These are phyloP conservation scores for Calephelis virginiensis DNA, from an alignment of 1,140 invertebrate species.

Conservation along the genomic window DNA sequence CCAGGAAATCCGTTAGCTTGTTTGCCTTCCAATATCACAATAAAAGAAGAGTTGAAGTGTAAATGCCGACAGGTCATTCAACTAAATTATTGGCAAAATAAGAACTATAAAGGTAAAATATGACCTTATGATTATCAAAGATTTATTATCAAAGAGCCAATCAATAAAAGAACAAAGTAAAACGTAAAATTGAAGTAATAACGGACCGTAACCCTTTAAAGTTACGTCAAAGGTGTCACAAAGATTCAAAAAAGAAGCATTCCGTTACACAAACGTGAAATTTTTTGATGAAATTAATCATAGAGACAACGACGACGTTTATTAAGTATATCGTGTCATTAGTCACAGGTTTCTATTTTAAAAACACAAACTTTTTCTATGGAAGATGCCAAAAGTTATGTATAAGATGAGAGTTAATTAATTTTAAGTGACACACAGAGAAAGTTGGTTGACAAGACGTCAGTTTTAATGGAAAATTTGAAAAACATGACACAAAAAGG, in stretches of 20 bases:
- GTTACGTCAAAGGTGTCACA: constrained; percentile 8
- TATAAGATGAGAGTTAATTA: constrained; percentile 55
- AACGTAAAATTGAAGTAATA: neutral
- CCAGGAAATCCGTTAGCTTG: no score
- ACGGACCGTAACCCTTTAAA: constrained; percentile 2
- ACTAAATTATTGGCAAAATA: no score
- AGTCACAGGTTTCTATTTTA: constrained; percentile 61
- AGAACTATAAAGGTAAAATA: no score
- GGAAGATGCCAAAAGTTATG: constrained; percentile 53
- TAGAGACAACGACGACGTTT: constrained; percentile 5
- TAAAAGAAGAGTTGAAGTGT: no score
- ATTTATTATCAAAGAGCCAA: neutral
- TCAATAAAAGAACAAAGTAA: constrained; percentile 12
- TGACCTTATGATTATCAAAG: no score
- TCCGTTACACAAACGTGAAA: neutral
- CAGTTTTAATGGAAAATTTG: neutral
- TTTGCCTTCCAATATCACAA: no score
- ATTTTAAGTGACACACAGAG: constrained; percentile 50
- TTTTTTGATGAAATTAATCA: constrained; percentile 3
- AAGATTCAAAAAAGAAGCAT: neutral
- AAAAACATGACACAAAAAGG: constrained; percentile 3
- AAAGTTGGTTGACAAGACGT: constrained; percentile 24
- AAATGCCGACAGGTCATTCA: no score
- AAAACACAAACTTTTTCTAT: constrained; percentile 58
- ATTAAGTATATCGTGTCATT: constrained; percentile 51